phyloP scores from a whole-genome alignment of 1,140 invertebrate genomes.

The Drosophila serrata region DNA sequence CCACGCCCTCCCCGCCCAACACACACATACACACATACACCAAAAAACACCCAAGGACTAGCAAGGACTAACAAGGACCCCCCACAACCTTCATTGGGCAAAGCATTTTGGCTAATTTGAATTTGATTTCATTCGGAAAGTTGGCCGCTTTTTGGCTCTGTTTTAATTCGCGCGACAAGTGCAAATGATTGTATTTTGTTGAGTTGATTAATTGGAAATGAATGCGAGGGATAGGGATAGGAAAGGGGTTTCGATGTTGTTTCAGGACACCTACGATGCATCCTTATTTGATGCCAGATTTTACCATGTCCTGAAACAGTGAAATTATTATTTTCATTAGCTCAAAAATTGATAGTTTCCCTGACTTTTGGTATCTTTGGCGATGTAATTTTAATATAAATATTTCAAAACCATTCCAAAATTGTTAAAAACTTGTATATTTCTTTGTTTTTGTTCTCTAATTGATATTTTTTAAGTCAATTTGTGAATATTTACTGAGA shows the following conservation, averaged over 20 bases:
- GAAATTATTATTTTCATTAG: too few species aligned
- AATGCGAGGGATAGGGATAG: constrained; percentile 1
- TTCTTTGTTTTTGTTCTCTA: too few species aligned
- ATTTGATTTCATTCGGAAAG: constrained; percentile 75
- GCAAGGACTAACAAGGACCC: too few species aligned
- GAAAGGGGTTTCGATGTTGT: not conserved
- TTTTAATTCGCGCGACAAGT: constrained; percentile 38
- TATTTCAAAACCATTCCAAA: too few species aligned
- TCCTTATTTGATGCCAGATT: not conserved
- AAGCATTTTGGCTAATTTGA: constrained; percentile 68
- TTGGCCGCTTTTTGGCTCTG: constrained; percentile 42
- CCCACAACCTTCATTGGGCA: constrained; percentile 17
- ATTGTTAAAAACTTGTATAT: too few species aligned
- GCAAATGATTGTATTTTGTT: constrained; percentile 43
- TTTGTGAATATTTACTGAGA: too few species aligned
- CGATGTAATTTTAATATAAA: too few species aligned
- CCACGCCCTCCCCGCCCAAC: constrained; percentile 12
- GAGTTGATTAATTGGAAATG: constrained; percentile 29
- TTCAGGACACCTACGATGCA: not conserved
- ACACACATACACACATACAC: constrained; percentile 8
- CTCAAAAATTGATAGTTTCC: too few species aligned
- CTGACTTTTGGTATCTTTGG: too few species aligned
- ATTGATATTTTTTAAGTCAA: too few species aligned
- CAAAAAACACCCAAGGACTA: not conserved
- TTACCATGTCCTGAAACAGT: not conserved